Percentiles rank a stretch among this genome's conserved stretches.
phyloP scores from a whole-genome alignment of 2,113 vertebrate genomes.

The Columba janthina region DNA sequence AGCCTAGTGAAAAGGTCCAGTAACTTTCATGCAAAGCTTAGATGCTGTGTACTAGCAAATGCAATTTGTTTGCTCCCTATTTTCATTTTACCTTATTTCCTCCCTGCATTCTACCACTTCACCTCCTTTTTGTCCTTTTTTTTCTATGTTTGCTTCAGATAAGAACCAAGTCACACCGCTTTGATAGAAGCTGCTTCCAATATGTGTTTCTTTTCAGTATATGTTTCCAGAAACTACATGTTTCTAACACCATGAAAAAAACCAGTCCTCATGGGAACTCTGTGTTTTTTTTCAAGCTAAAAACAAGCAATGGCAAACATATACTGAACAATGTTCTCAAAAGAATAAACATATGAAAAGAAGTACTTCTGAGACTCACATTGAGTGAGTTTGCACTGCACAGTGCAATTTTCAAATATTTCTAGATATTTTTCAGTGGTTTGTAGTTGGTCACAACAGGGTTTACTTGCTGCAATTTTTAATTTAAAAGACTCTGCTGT shows the following conservation, averaged over 20 bases:
- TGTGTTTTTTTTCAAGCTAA: background rate
- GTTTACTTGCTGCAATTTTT: background rate
- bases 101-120: background rate
- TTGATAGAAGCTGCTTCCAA: background rate
- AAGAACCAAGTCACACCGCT: background rate
- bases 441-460: background rate
- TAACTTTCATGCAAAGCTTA: background rate
- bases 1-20: background rate
- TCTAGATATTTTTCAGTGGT: background rate
- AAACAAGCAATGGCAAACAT: background rate
- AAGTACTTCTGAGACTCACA: background rate
- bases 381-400: background rate
- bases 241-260: background rate
- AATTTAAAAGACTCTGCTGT: background rate
- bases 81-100: background rate
- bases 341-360: background rate
- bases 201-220: background rate
- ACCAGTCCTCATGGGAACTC: background rate
- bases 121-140: background rate
- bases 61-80: background rate
- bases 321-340: background rate
- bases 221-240: background rate
- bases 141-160: background rate
- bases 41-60: background rate
- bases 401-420: background rate